phyloP scores from a whole-genome alignment of 2,797 vertebrate genomes.

The Nannoperca australis region DNA sequence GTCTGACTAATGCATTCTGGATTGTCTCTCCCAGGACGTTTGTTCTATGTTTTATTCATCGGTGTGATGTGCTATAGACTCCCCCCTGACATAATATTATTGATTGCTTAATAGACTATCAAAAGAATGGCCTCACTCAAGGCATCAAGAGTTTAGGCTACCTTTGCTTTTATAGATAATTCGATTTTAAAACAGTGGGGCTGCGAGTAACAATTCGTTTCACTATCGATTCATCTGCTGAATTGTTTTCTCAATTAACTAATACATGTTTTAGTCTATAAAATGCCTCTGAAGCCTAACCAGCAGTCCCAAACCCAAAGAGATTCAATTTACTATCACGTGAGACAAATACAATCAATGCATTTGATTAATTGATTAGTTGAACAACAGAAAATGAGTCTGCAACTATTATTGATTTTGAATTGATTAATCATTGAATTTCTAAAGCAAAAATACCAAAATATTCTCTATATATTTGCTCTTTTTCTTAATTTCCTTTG shows the following conservation, averaged over 20 bases:
- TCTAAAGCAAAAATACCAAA: not conserved
- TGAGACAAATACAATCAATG: not conserved
- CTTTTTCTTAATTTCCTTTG: not conserved
- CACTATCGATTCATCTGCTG: slow-evolving; percentile 7
- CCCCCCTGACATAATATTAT: slow-evolving; percentile 74
- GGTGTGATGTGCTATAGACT: slow-evolving; percentile 77
- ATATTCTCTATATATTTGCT: not conserved
- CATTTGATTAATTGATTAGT: not conserved
- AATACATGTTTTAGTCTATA: slow-evolving; percentile 3
- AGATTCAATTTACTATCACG: not conserved
- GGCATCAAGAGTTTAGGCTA: slow-evolving; percentile 36
- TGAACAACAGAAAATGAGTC: not conserved
- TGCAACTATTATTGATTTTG: not conserved
- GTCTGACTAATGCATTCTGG: slow-evolving; percentile 81
- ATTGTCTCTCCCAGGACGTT: slow-evolving; percentile 78
- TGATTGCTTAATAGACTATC: slow-evolving; percentile 76
- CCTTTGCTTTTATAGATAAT: slow-evolving; percentile 47
- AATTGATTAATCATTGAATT: not conserved
- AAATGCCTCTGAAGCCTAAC: not conserved
- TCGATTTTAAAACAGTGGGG: slow-evolving; percentile 21
- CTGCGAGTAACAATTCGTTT: slow-evolving; percentile 27
- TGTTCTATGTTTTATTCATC: slow-evolving; percentile 81
- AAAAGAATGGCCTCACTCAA: slow-evolving; percentile 65
- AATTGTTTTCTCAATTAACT: not conserved
- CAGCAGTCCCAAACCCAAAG: not conserved